These are phyloP conservation scores for Ageneiosus marmoratus DNA, from an alignment of 2,113 vertebrate species.

Conservation along the genomic window DNA sequence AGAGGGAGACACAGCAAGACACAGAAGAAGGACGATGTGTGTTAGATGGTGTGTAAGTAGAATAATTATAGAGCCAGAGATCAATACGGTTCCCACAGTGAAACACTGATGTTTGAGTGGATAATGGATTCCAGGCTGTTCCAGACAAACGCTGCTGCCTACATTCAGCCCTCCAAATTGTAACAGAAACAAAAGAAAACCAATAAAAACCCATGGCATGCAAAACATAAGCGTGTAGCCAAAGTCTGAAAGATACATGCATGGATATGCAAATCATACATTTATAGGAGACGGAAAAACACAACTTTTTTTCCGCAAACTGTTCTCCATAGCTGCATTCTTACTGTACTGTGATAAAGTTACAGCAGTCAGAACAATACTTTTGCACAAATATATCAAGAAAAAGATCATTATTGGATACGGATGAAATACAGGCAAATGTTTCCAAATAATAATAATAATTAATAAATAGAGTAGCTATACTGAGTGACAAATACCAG, in stretches of 20 bases:
- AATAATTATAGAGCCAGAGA: conserved; percentile 70
- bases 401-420: not conserved
- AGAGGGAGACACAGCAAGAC: not conserved
- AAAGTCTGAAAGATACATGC: too few species aligned
- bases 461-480: not conserved
- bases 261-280: not conserved
- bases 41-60: conserved; percentile 43
- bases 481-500: not conserved
- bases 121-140: conserved; percentile 74
- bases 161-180: conserved; percentile 36
- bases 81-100: conserved; percentile 80
- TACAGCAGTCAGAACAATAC: not conserved
- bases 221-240: not conserved
- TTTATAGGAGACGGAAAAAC: not conserved
- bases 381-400: not conserved
- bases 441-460: not conserved
- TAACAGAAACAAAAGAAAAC: not conserved
- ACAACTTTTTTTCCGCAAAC: not conserved
- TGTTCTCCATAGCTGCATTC: not conserved
- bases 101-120: conserved; percentile 67
- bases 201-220: not conserved
- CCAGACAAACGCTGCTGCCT: conserved; percentile 41
- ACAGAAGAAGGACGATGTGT: conserved; percentile 7
- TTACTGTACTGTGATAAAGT: not conserved
- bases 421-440: not conserved